Evolutionary conservation across 2,888 invertebrate species (phyloP).

Genomic region (Macaria liturata): DNA sequence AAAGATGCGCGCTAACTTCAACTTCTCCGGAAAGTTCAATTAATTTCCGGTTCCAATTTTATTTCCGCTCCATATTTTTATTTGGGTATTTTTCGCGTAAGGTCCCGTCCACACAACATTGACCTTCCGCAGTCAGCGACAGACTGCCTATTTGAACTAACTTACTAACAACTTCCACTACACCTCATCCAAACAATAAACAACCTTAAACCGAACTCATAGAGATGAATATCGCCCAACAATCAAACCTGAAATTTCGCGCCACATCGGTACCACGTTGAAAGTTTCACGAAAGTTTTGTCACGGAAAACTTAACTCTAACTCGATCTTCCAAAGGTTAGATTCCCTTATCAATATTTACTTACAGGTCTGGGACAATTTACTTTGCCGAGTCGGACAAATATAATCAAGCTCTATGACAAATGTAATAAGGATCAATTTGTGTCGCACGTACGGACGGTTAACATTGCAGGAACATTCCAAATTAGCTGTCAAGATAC

Average conservation of each 20-base stretch:
- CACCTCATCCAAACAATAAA: constrained; percentile 6
- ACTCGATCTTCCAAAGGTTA: not conserved
- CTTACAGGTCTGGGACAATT: constrained; percentile 5
- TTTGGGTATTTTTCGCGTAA: constrained; percentile 19
- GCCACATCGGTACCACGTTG: not conserved
- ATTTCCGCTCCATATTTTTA: constrained; percentile 5
- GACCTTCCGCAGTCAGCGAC: constrained; percentile 37
- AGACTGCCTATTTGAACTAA: constrained; percentile 40
- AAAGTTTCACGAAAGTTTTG: not conserved
- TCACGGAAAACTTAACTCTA: not conserved
- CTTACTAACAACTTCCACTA: constrained; percentile 17
- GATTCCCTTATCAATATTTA: not conserved
- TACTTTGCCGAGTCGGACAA: not conserved
- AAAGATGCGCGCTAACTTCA: not conserved
- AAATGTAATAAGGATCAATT: constrained; percentile 2
- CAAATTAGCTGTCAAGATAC: constrained; percentile 21
- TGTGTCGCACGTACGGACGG: not conserved
- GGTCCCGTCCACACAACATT: constrained; percentile 34
- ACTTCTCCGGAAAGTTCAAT: too few relatives aligned
- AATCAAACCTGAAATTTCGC: not conserved
- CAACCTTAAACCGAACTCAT: not conserved
- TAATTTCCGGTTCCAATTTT: too few relatives aligned
- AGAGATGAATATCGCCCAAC: constrained; percentile 10
- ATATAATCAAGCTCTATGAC: constrained; percentile 3
- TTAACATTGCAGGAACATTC: constrained; percentile 23